Base-by-base conservation (phyloP, 1,140 invertebrate species). In the Formica exsecta region DNA sequence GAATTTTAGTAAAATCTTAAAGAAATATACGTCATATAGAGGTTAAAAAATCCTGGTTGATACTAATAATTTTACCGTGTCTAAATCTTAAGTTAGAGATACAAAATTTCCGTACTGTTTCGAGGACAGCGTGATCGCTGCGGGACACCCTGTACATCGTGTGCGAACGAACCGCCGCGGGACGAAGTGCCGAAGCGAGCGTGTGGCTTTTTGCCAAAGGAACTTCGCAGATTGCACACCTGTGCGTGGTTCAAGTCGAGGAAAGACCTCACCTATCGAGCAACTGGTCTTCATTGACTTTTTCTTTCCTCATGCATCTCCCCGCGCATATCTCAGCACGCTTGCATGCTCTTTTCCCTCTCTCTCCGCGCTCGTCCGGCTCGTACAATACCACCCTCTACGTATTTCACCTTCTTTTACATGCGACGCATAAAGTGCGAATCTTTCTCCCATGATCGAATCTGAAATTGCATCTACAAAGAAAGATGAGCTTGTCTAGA, bases 221-320 rank as follows among this genome's bases (percentile, higher is more conserved):
- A 93, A 91, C 93, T 93, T 95, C 93, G 90, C 92, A 94, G 93
- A 95, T 95, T 94, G 94, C 92, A 94, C 94, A 95, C 94, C 93
- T 94, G 94, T 94, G 92, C 91, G 87, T 92, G 91, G 87, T 88
- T 88, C 85, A 86, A 92, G 89, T 83, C 91, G 91, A 93, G 92
- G 90, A 95, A 94, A 94, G 94, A 95, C 93, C 93, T 94, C 93
- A 94, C 93, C 93, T 94, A 94, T 95, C 91, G 94, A 93, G 87
- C 92, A 94, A 94, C 94, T 94, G 94, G 93, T 95, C 93, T 92
- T 89, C 92, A 93, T 95, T 94, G 91, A 94, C 93, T 95, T 94
- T 95, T 94, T 95, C 92, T 94, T 94, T 92, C 92, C 93, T 94
- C 92, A 92, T 93, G 91, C 88, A 19, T 90, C 89, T 87, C 91